phyloP scores from a whole-genome alignment of 53 echinoderm and acorn worm species.

The Arbacia lixula region DNA sequence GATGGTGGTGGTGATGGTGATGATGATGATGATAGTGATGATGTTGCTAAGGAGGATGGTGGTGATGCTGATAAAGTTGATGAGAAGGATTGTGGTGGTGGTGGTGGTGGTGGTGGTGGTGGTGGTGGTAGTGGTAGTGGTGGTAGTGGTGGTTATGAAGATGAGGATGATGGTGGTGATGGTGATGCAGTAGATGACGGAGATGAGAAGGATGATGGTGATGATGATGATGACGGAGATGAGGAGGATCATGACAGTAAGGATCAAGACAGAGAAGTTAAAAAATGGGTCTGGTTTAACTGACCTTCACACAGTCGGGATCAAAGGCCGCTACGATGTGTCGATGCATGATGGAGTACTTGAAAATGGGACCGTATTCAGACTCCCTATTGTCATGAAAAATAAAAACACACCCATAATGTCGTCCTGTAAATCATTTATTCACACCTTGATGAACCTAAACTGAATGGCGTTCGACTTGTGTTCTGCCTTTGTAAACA shows the following conservation, averaged over 20 bases:
- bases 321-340: conserved; percentile 48
- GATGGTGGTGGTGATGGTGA: not conserved
- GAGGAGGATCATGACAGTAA: too few species aligned
- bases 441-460: too few species aligned
- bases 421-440: not conserved
- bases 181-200: not conserved
- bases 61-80: not conserved
- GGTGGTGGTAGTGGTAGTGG: too few species aligned
- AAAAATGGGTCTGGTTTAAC: too few species aligned
- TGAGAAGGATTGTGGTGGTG: not conserved
- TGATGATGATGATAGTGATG: not conserved
- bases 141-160: too few species aligned
- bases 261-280: too few species aligned
- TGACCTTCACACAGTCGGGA: conserved; percentile 64
- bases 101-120: too few species aligned
- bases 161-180: not conserved
- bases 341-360: conserved; percentile 53
- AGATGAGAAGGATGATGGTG: not conserved
- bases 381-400: conserved; percentile 42
- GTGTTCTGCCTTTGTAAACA: too few species aligned
- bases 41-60: too few species aligned
- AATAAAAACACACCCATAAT: not conserved
- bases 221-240: not conserved
- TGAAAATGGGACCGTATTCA: conserved; percentile 55
- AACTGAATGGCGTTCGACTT: too few species aligned